Evolutionary conservation across 2,888 invertebrate genomes (phyloP), one percentile per base, ranked within the genome.

Genomic region (Halictus quadricinctus): DNA sequence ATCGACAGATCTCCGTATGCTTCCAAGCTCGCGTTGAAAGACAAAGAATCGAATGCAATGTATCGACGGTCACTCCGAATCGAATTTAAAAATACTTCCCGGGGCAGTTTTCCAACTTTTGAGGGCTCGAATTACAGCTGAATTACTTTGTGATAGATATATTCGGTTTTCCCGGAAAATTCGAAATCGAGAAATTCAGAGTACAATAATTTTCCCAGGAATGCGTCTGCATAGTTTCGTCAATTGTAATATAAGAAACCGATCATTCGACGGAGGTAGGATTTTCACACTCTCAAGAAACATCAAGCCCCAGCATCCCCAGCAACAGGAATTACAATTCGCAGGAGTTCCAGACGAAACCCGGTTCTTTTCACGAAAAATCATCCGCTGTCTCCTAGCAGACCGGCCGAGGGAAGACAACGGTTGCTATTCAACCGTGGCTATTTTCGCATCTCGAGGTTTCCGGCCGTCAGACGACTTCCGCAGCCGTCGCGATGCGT

Each of bases 391-490:
- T 60, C 13, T 13, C 50, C 7, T 8, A 21, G 50, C 50, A 21
- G 60, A 60, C 12, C 4, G 60, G 13, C 25, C 60, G 25, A 13
- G 60, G 13, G 60, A 25, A 64, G 64, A 29, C 64, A 64, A 64
- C 29, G 15, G 54, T 64, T 15, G 64, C 15, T 15, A 15, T 64
- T 64, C 64, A 29, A 15, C 15, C 29, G 64, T 64, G 13, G 43
- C 70, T n/a, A 70, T 43, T 70, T 36, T 66, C 66, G 66, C 36
- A 29, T 18, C 66, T 29, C 15, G 66, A 18, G 18, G 15, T 66
- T 66, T 66, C 66, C 36, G 29, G 29, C 41, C n/a, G 54, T 41
- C 41, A 7, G 43, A 74, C 76, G 21, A 60, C 73, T 73, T 69
- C 76, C 70, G 60, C 54, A n/a, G 73, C 36, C 66, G 25, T 0